Conservation (phyloP, 2,113 vertebrate genomes). For the Brienomyrus brachyistius region DNA sequence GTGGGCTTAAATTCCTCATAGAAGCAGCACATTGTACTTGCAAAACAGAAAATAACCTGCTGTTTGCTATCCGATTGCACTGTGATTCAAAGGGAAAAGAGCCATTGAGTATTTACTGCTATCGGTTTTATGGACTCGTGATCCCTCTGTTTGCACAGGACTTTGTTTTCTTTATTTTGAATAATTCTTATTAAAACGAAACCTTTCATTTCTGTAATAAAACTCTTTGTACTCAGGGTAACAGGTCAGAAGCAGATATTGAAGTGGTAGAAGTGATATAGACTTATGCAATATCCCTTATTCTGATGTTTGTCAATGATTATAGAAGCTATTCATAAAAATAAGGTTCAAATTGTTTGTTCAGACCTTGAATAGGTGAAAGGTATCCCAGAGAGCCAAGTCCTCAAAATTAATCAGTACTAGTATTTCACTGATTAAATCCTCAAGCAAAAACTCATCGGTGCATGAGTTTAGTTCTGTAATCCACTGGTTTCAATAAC, state of each 20-base stretch:
- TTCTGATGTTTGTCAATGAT: background rate
- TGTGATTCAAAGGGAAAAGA: background rate
- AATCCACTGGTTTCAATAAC: background rate
- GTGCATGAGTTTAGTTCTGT: background rate
- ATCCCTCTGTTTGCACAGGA: background rate
- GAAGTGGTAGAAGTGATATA: background rate
- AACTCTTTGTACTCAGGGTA: background rate
- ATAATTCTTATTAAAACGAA: background rate
- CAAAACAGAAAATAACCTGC: background rate
- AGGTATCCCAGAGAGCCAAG: background rate
- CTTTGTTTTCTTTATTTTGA: background rate
- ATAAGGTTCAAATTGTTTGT: background rate
- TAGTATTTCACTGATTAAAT: background rate
- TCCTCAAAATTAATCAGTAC: background rate
- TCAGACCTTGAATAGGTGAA: background rate
- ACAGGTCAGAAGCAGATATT: background rate
- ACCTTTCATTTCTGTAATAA: background rate
- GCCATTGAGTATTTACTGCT: background rate
- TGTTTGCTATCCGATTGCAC: background rate
- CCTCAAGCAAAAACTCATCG: background rate
- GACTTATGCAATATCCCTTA: background rate
- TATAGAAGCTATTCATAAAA: background rate
- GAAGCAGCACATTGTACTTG: background rate
- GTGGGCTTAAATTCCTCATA: background rate
- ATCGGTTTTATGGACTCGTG: background rate